These are phyloP conservation scores for Proales similis DNA, from an alignment of 1,140 invertebrate genomes.

Conservation along the genomic window DNA sequence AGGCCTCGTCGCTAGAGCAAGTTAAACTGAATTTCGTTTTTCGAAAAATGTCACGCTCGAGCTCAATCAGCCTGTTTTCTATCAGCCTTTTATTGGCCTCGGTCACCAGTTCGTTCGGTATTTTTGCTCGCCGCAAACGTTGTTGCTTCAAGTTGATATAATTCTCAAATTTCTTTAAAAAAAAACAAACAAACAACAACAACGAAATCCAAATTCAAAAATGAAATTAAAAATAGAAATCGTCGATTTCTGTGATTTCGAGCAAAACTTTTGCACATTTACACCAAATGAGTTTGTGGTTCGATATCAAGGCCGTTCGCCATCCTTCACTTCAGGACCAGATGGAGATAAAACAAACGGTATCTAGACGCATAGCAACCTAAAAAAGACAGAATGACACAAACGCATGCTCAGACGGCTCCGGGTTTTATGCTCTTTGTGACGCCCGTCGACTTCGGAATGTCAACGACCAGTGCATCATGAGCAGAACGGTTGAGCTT, in stretches of 20 bases:
- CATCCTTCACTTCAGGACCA: constrained; percentile 6
- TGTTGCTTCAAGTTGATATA: too few relatives aligned
- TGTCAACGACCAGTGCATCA: not conserved
- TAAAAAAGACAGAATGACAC: not conserved
- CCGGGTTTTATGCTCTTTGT: constrained; percentile 4
- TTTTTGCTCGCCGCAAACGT: too few relatives aligned
- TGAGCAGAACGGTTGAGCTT: not conserved
- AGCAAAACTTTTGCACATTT: constrained; percentile 8
- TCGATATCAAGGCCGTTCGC: not conserved
- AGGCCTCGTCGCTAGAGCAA: too few relatives aligned
- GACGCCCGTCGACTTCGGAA: not conserved
- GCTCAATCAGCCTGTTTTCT: too few relatives aligned
- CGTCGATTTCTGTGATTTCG: constrained; percentile 15
- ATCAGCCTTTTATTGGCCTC: too few relatives aligned
- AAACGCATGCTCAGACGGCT: not conserved
- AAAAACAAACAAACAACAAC: too few relatives aligned
- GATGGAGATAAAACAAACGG: constrained; percentile 1
- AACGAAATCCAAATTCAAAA: too few relatives aligned
- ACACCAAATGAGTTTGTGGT: constrained; percentile 1
- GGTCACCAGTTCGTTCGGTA: too few relatives aligned
- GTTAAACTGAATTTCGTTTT: too few relatives aligned
- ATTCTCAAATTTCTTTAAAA: too few relatives aligned
- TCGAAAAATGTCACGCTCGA: too few relatives aligned
- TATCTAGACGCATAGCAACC: not conserved
- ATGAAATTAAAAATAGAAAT: not conserved